Evolutionary conservation across 92 coral and sea anemone genomes (phyloP).

Genomic region (Epizoanthus scotinus): DNA sequence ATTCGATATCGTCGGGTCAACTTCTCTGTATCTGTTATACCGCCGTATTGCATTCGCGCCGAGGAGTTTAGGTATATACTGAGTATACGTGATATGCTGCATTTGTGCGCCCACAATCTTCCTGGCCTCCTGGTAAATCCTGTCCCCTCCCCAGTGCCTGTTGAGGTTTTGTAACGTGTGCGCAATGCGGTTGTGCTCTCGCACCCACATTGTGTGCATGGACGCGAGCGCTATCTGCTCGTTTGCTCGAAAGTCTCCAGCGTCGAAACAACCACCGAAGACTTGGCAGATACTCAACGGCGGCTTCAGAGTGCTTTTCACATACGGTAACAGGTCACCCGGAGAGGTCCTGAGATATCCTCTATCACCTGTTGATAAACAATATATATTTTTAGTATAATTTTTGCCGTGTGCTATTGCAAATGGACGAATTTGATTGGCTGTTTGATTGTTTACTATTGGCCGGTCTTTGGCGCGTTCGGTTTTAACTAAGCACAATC

Average conservation of each 20-base stretch:
- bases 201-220: constrained; percentile 95
- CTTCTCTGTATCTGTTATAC: constrained; percentile 77
- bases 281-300: constrained; percentile 89
- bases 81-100: constrained; percentile 87
- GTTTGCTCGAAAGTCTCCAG: constrained; percentile 96
- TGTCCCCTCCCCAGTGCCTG: constrained; percentile 79
- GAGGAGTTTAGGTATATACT: constrained; percentile 84
- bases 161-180: constrained; percentile 59
- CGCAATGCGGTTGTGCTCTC: constrained; percentile 94
- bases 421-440: no score
- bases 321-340: constrained; percentile 73
- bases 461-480: no score
- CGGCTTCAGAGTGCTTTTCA: constrained; percentile 76
- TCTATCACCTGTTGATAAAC: constrained; percentile 49
- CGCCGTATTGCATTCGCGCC: constrained; percentile 67
- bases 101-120: constrained; percentile 92
- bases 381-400: background rate
- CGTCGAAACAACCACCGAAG: constrained; percentile 93
- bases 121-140: constrained; percentile 84
- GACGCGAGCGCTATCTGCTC: constrained; percentile 92
- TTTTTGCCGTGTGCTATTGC: no score
- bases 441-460: no score
- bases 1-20: constrained; percentile 80
- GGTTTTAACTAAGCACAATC: no score
- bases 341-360: constrained; percentile 69